A percentile compares a stretch with the other conserved stretches of the same genome.
Evolutionary conservation across 2,888 invertebrate genomes (phyloP).

Genomic region (Cryptus viduatorius): DNA sequence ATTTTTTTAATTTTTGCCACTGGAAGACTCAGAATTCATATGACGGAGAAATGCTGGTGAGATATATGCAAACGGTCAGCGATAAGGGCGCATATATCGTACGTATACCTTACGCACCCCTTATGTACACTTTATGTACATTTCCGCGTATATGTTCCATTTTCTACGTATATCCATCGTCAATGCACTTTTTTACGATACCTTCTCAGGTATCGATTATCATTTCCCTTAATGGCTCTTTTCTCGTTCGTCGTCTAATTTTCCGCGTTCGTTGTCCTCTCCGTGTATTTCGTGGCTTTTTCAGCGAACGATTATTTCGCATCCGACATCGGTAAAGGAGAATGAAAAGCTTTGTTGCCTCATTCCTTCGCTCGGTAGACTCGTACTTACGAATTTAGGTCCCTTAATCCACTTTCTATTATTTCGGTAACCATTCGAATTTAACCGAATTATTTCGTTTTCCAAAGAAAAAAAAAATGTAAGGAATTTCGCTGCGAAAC

Average conservation of each 20-base stretch:
- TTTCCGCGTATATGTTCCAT: conserved; percentile 4
- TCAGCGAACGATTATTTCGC: conserved; percentile 58
- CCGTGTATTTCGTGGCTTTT: conserved; percentile 21
- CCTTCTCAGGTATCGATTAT: conserved; percentile 34
- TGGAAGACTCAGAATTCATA: too few relatives aligned
- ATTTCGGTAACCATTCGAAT: too few relatives aligned
- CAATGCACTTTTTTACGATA: conserved; percentile 23
- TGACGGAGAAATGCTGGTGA: not conserved
- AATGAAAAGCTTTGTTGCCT: conserved; percentile 17
- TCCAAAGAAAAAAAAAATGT: too few relatives aligned
- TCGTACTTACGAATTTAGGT: conserved; percentile 30
- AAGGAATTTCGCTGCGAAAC: too few relatives aligned
- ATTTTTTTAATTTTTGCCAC: too few relatives aligned
- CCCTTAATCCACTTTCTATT: not conserved
- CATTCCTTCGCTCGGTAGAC: conserved; percentile 13
- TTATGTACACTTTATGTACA: not conserved
- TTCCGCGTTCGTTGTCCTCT: conserved; percentile 28
- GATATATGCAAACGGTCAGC: conserved; percentile 18
- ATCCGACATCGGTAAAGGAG: conserved; percentile 45
- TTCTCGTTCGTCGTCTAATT: conserved; percentile 59
- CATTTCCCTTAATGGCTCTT: conserved; percentile 67
- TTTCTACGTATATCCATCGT: conserved; percentile 24
- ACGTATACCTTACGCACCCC: not conserved
- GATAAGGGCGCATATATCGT: not conserved
- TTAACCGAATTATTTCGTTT: too few relatives aligned